A percentile compares a stretch with the other conserved stretches of the same genome.
phyloP scores from a whole-genome alignment of 92 coral and sea anemone species.

The Phenganax marumi region DNA sequence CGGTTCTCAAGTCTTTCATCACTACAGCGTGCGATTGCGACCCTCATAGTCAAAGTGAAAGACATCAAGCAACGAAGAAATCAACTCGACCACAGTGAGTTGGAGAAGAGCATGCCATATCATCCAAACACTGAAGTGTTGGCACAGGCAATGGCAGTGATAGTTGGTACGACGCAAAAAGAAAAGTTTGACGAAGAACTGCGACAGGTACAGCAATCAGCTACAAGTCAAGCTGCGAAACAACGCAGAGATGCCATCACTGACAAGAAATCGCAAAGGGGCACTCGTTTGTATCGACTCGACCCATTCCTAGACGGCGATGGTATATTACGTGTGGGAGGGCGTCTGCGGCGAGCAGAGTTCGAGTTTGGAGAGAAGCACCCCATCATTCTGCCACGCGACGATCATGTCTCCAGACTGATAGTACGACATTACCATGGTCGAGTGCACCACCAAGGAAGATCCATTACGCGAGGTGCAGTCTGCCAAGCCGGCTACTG shows the following conservation, averaged over 20 bases:
- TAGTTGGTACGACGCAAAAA: conserved; percentile 35
- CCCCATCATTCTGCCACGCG: conserved; percentile 27
- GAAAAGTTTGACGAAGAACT: conserved; percentile 25
- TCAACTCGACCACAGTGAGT: neutral
- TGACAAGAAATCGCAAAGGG: neutral
- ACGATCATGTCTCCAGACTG: conserved; percentile 1
- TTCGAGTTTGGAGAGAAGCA: conserved; percentile 49
- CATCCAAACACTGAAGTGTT: conserved; percentile 39
- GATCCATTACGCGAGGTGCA: too few species aligned
- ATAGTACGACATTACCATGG: conserved; percentile 27
- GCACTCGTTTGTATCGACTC: conserved; percentile 13
- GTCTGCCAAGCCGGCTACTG: too few species aligned
- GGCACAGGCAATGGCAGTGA: conserved; percentile 45
- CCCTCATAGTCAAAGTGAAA: conserved; percentile 12
- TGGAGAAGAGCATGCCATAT: neutral
- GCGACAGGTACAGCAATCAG: neutral
- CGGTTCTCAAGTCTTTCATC: conserved; percentile 47
- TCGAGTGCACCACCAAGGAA: too few species aligned
- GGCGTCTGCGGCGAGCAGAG: conserved; percentile 42
- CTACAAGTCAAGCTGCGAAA: neutral
- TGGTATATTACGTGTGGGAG: too few species aligned
- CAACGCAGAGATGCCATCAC: neutral
- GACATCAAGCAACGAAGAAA: conserved; percentile 21
- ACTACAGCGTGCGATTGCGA: conserved; percentile 43
- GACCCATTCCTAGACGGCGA: too few species aligned